Base-by-base conservation (phyloP, 2,797 vertebrate species). In the Jordanella pulchra region DNA sequence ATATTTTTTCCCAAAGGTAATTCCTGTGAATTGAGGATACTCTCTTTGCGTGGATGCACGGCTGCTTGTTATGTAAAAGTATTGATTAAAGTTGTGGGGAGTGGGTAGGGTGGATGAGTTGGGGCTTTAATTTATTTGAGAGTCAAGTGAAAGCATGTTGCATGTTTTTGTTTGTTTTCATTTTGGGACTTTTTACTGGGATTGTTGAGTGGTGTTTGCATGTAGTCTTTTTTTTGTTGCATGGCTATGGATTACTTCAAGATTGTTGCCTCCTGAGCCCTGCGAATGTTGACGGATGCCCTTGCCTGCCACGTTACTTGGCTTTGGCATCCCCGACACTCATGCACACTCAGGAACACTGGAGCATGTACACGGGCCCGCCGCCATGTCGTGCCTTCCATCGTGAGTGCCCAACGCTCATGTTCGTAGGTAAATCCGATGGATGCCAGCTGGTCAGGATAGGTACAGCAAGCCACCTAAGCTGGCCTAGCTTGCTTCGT, bases 21-120 rank as follows among this genome's bases (percentile, higher is more conserved):
- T 92, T 88, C 87, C 83, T 10, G 58, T 78, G 85, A 85, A 89
- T 81, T 87, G 89, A 91, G 91, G 92, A 93, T 91, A 93, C 93
- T 95, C 93, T 94, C 93, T 93, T 93, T 93, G 93, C 83, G 89
- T 83, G 88, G 93, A 90, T 89, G 87, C 93, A 92, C 93, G 85
- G 91, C 92, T 93, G 91, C 90, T 90, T 90, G 92, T 92, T 80
- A 73, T 91, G 91, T 93, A 87, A 87, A 87, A 88, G 75, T 88
- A 83, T 86, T 75, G 50, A 84, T 78, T 67, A 75, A 77, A 86
- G 73, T 76, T 27, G 23, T 69, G 72, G 61, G 65, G 56, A 78
- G 65, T 48, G 69, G 77, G 72, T 18, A 78, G 78, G 81, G 78
- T 69, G 71, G 86, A 65, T 39, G 53, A 78, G 71, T 76, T 81